Evolutionary conservation across 2,888 invertebrate species (phyloP), one percentile per base, ranked within the genome.

Genomic region (Leucophora obtusa): DNA sequence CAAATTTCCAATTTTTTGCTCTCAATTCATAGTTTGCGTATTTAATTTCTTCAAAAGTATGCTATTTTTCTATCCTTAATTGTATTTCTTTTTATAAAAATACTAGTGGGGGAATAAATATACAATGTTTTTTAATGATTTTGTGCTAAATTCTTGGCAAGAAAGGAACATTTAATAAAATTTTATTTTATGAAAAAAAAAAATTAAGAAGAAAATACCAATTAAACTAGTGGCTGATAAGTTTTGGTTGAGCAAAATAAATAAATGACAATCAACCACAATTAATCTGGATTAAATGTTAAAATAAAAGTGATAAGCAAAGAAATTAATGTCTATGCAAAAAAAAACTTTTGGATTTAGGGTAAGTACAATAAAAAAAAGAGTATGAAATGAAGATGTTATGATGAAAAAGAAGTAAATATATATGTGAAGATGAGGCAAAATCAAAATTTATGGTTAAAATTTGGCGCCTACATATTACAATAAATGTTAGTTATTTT

Each of bases 251-350:
- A 10, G 11, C 2, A 24, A 24, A 24, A 24, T 24, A 24, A 53
- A 54, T 15, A 54, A 24, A n/a, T n/a, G 47, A 51, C 83, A 82
- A 87, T 87, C 88, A 84, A 15, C 14, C 47, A 60, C 85, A 79
- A 84, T 86, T 86, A 84, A 87, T 88, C 87, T 84, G 71, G 65
- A 35, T 79, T 77, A 84, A 83, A 79, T 14, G 21, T 15, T 47
- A 47, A 47, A 47, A 58, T 7, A 38, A 65, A 18, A 4, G 5
- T 7, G 28, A 28, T 24, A 24, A 47, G 15, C 7, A 59, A 24
- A 17, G 18, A n/a, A 8, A 60, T 35, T 66, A 51, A 53, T 38
- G 54, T 21, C 15, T 43, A 24, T 51, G 21, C 8, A 15, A 14
- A 15, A 14, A 38, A 28, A 28, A 28, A n/a, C n/a, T n/a, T 28